Base-by-base conservation (phyloP, 2,797 vertebrate species). In the Centroberyx gerrardi region DNA sequence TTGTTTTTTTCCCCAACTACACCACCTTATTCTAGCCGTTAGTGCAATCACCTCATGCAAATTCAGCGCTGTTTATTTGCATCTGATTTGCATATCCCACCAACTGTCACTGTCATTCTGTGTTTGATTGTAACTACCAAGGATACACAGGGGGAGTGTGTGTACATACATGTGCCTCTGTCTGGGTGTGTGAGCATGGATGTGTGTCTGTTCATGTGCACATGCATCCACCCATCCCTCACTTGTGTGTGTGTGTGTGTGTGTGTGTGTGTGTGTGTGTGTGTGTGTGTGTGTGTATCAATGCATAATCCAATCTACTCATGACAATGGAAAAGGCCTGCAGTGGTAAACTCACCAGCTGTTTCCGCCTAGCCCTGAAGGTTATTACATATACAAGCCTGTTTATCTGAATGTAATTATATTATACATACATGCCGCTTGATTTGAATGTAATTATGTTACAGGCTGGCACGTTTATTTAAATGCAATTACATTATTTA, bases 51-150 rank as follows among this genome's bases (percentile, higher is more conserved):
- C 82, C 85, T 83, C 79, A 91, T 82, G 91, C 87, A 93, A 92
- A 93, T 90, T 78, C 80, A 81, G 14, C 53, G 58, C 64, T 68
- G 67, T 66, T 72, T 68, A 90, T 94, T 94, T 93, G 91, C 88
- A 94, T 93, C 14, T 75, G 0, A 87, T 93, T 94, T 94, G 84
- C 90, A 93, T 93, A 90, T 91, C 54, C 87, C 90, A 90, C 92
- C 93, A 94, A 94, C 93, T 92, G 93, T 91, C 93, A 88, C 69
- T 63, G 65, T 68, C 76, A 80, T 86, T 89, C 78, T 78, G 78
- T 31, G 72, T 70, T 59, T 88, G 85, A 90, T 85, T 93, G 79
- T 81, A 88, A 91, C 80, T 83, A 83, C 56, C 66, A 74, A 63
- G 71, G 76, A 73, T 88, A 83, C 78, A 81, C 73, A 71, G 80